Evolutionary conservation across 2,888 invertebrate genomes (phyloP).

Genomic region (Scaeva pyrastri): DNA sequence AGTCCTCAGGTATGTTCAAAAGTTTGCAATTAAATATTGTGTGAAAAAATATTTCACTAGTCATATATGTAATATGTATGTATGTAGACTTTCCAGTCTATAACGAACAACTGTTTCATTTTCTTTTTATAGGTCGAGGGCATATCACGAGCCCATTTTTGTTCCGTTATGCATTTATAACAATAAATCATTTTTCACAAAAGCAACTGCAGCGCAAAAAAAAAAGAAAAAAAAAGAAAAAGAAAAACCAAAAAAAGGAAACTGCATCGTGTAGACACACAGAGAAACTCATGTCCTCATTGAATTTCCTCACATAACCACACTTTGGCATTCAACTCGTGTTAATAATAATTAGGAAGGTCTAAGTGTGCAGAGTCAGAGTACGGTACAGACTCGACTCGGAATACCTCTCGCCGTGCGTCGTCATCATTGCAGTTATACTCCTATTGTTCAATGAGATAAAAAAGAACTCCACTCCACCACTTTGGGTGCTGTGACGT

Average conservation of each 20-base stretch:
- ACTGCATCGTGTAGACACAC: constrained; percentile 35
- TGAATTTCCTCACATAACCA: constrained; percentile 22
- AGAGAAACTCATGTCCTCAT: constrained; percentile 38
- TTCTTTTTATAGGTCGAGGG: constrained; percentile 54
- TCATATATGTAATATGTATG: too few species aligned
- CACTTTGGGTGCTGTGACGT: constrained; percentile 6
- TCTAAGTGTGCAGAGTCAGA: constrained; percentile 12
- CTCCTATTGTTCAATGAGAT: constrained; percentile 36
- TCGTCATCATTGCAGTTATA: constrained; percentile 10
- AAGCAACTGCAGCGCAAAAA: not conserved
- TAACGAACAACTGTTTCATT: constrained; percentile 35
- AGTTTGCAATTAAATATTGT: too few species aligned
- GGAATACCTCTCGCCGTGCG: not conserved
- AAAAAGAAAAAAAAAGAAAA: not conserved
- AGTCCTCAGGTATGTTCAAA: too few species aligned
- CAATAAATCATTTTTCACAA: constrained; percentile 10
- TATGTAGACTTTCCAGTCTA: constrained; percentile 37
- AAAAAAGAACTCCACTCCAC: not conserved
- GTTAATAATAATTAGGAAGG: constrained; percentile 54
- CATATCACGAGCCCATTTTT: not conserved
- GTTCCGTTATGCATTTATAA: constrained; percentile 33
- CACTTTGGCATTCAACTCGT: not conserved
- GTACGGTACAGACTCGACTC: constrained; percentile 22
- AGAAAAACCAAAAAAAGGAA: too few species aligned
- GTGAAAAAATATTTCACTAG: too few species aligned